Evolutionary conservation across 1,140 invertebrate genomes (phyloP).

Genomic region (Drosophila saltans): DNA sequence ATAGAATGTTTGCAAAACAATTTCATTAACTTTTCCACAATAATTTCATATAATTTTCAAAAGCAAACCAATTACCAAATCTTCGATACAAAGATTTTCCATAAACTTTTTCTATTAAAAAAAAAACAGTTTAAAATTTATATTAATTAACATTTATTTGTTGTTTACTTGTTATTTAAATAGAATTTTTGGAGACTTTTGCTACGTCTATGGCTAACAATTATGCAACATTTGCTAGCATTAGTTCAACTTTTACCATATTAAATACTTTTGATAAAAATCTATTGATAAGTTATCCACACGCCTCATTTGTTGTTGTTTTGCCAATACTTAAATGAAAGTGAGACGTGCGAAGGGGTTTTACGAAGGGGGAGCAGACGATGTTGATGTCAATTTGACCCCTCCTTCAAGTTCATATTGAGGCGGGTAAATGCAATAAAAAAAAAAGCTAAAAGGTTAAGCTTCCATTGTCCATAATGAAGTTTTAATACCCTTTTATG

Average conservation of each 20-base stretch:
- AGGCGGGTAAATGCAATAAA: slow-evolving; percentile 1
- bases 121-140: too few relatives aligned
- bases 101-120: too few relatives aligned
- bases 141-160: too few relatives aligned
- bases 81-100: too few relatives aligned
- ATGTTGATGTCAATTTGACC: neutral
- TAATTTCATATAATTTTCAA: too few relatives aligned
- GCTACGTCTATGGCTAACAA: neutral
- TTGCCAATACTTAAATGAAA: neutral
- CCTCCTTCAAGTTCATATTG: neutral
- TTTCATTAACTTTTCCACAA: too few relatives aligned
- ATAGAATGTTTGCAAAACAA: too few relatives aligned
- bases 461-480: too few relatives aligned
- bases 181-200: neutral
- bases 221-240: neutral
- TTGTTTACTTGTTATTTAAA: neutral
- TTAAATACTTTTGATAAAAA: slow-evolving; percentile 14
- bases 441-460: neutral
- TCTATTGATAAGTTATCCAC: slow-evolving; percentile 5
- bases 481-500: too few relatives aligned
- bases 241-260: slow-evolving; percentile 2
- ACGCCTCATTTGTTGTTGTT: neutral
- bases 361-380: neutral
- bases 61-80: too few relatives aligned
- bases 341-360: too few relatives aligned